Evolutionary conservation across 2,888 invertebrate species (phyloP).

Genomic region (Nomada fabriciana): DNA sequence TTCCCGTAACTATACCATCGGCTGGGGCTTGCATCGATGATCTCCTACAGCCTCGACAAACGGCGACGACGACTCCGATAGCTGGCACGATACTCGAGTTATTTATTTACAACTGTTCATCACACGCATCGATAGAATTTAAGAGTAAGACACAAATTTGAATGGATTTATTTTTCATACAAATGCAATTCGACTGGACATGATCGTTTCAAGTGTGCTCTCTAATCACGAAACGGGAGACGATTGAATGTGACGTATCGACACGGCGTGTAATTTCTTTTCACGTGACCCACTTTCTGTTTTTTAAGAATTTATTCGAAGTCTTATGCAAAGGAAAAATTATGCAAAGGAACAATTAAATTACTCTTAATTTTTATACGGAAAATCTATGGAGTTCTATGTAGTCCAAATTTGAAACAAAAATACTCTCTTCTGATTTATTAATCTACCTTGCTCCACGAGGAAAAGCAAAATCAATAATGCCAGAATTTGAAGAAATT

Average conservation of each 20-base stretch:
- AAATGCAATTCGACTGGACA: not conserved
- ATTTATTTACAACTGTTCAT: not conserved
- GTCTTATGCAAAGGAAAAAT: too few relatives aligned
- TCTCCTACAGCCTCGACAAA: slow-evolving; percentile 38
- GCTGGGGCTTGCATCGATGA: slow-evolving; percentile 85
- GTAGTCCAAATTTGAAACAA: too few relatives aligned
- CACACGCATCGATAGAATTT: not conserved
- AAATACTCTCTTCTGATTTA: too few relatives aligned
- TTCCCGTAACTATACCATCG: slow-evolving; percentile 93
- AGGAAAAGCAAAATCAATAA: too few relatives aligned
- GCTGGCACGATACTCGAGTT: slow-evolving; percentile 33
- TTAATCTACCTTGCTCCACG: too few relatives aligned
- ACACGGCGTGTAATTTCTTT: too few relatives aligned
- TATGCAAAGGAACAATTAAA: too few relatives aligned
- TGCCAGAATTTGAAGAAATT: too few relatives aligned
- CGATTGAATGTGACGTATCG: not conserved
- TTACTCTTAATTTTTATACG: too few relatives aligned
- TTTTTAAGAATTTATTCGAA: too few relatives aligned
- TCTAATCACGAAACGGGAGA: not conserved
- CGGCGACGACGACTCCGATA: slow-evolving; percentile 30
- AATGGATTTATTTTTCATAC: not conserved
- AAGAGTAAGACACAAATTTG: not conserved
- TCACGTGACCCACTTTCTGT: too few relatives aligned
- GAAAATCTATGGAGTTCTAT: too few relatives aligned
- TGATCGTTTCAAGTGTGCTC: not conserved